Evolutionary conservation across 2,113 vertebrate species (phyloP).

Genomic region (Vulpes ferrilata): DNA sequence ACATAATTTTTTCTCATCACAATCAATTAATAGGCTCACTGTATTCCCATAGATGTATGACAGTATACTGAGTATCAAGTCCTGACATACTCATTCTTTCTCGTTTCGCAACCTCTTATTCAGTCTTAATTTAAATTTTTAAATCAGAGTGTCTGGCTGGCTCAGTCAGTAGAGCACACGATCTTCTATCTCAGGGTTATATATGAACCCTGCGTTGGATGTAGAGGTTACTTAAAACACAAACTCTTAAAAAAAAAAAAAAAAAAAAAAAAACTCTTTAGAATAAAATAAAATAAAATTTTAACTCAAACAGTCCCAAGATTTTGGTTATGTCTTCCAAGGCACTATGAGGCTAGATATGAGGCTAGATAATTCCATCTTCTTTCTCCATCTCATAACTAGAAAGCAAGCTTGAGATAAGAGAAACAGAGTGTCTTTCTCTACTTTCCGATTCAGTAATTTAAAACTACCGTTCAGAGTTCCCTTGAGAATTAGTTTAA

Average conservation of each 20-base stretch:
- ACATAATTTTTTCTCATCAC: not conserved
- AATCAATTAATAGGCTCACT: not conserved
- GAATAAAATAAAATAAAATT: not conserved
- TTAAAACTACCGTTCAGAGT: constrained; percentile 32
- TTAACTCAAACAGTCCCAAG: not conserved
- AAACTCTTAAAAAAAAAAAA: not conserved
- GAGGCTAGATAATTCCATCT: not conserved
- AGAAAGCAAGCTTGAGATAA: not conserved
- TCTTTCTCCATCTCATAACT: not conserved
- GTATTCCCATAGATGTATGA: not conserved
- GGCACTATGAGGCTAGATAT: not conserved
- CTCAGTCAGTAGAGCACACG: not conserved
- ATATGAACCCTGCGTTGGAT: not conserved
- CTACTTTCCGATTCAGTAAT: constrained; percentile 38
- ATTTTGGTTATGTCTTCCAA: constrained; percentile 5
- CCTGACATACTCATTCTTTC: not conserved
- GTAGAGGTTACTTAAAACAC: not conserved
- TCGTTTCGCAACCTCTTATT: constrained; percentile 39
- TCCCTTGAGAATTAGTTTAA: constrained; percentile 20
- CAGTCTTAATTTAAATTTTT: constrained; percentile 2
- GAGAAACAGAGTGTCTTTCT: not conserved
- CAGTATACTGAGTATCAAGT: not conserved
- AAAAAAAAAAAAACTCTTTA: no score
- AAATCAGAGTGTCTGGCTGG: not conserved
- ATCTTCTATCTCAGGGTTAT: not conserved